Conservation (phyloP, 2,888 invertebrate genomes). For the Schrankia costaestrigalis region DNA sequence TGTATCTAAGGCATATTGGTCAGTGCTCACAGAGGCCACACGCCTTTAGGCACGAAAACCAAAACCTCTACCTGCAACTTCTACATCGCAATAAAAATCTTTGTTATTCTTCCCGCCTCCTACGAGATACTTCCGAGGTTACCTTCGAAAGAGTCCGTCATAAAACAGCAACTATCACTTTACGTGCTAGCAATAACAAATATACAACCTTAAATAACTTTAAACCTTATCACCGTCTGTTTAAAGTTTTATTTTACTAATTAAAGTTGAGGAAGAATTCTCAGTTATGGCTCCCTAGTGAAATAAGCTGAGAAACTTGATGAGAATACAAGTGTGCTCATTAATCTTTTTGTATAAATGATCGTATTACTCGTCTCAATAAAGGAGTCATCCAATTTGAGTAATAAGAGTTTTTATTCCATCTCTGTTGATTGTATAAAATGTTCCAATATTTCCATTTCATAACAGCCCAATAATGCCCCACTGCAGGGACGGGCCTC, state of each 20-base stretch:
- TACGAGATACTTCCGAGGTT: constrained; percentile 23
- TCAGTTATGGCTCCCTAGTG: constrained; percentile 4
- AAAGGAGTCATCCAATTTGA: no score
- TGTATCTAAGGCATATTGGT: no score
- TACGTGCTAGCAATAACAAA: constrained; percentile 32
- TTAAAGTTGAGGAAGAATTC: constrained; percentile 3
- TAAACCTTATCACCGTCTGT: constrained; percentile 3
- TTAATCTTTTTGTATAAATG: constrained; percentile 5
- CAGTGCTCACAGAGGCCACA: constrained; percentile 1
- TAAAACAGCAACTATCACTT: constrained; percentile 35
- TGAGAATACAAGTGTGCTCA: constrained; percentile 1
- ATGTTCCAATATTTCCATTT: no score
- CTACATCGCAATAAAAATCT: constrained; percentile 5
- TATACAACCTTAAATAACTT: constrained; percentile 4
- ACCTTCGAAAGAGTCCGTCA: constrained; percentile 36
- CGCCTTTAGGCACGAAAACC: constrained; percentile 1
- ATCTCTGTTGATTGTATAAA: no score
- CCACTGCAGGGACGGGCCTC: no score
- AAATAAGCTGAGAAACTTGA: constrained; percentile 3
- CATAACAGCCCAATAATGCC: no score
- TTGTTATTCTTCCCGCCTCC: constrained; percentile 18
- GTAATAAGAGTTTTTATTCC: no score
- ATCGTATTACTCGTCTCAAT: no score
- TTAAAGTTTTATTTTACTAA: constrained; percentile 4
- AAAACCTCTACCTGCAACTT: constrained; percentile 1